These are phyloP conservation scores for Coluber constrictor DNA, from an alignment of 2,797 vertebrate species.

Conservation along the genomic window DNA sequence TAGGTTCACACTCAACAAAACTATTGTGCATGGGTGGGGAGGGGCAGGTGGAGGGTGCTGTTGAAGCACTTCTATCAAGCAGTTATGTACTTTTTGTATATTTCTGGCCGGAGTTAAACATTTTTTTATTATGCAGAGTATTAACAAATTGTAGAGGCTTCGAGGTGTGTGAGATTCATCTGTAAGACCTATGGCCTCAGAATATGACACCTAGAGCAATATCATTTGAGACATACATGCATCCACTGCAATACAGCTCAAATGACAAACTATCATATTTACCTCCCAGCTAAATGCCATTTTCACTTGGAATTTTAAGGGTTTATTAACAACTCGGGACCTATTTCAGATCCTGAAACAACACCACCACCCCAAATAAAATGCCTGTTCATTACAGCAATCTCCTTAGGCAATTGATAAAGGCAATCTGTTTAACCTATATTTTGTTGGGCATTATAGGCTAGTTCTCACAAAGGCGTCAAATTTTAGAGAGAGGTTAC, in stretches of 20 bases:
- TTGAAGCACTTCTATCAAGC: conserved; percentile 39
- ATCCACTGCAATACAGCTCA: conserved; percentile 57
- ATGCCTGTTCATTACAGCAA: conserved; percentile 52
- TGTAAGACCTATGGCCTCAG: conserved; percentile 30
- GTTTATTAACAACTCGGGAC: conserved; percentile 32
- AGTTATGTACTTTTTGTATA: conserved; percentile 46
- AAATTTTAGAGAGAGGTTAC: no score
- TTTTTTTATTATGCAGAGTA: conserved; percentile 48
- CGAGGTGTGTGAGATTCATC: conserved; percentile 32
- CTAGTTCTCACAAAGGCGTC: neutral
- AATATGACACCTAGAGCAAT: conserved; percentile 27
- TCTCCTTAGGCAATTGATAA: conserved; percentile 51
- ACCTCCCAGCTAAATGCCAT: conserved; percentile 49
- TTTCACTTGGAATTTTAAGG: conserved; percentile 52
- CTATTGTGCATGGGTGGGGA: conserved; percentile 36
- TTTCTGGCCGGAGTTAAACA: conserved; percentile 43
- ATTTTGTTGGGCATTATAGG: conserved; percentile 46
- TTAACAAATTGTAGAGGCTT: conserved; percentile 38
- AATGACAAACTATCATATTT: conserved; percentile 50
- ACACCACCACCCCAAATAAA: conserved; percentile 49
- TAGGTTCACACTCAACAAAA: conserved; percentile 14
- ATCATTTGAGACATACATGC: conserved; percentile 54
- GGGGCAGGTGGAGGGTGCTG: conserved; percentile 23
- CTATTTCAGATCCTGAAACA: conserved; percentile 51
- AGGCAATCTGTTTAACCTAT: conserved; percentile 52